Evolutionary conservation across 1,140 invertebrate species (phyloP), one percentile per base, ranked within the genome.

Genomic region (Drosophila subpulchrella): DNA sequence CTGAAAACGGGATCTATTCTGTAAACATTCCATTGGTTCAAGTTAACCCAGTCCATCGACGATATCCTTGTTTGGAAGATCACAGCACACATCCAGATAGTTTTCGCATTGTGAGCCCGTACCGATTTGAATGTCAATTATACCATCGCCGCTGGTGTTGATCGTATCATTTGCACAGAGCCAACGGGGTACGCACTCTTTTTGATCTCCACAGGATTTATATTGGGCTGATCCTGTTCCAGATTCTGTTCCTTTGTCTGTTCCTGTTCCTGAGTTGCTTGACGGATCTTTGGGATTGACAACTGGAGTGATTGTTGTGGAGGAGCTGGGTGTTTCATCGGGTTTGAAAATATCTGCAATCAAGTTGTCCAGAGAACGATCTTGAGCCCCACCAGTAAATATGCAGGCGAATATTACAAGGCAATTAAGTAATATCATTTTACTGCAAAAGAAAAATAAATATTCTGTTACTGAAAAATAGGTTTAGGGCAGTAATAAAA

Each of bases 71-170:
- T 92, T 81, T 6, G 72, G 68, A 15, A 89, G 59, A 55, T 78
- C 75, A 58, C 91, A 92, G 48, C 91, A 92, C 5, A 65, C 34
- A 46, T 91, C 53, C 70, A 90, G 80, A 59, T 89, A 92, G 17
- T 78, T 72, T 30, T 75, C 47, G 53, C 91, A 92, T 0, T 68
- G 48, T 2, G 76, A 41, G 1, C 42, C 83, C 10, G 79, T 71
- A 36, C 90, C 83, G 24, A 92, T 79, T 7, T 91, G 81, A 47
- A 92, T 96, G 89, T 97, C 96, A 66, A 97, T 96, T 30, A 97
- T 92, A 34, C 95, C 95, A 17, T 94, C 90, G 4, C 97, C 97
- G 81, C 97, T 94, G 0, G 94, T 95, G 46, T 95, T 94, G 24
- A 97, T 94, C 0, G 94, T 94, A 38, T 81, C 74, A 32, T 90